These are phyloP conservation scores for Galerucella calmariensis DNA, from an alignment of 2,888 invertebrate species.

Conservation along the genomic window DNA sequence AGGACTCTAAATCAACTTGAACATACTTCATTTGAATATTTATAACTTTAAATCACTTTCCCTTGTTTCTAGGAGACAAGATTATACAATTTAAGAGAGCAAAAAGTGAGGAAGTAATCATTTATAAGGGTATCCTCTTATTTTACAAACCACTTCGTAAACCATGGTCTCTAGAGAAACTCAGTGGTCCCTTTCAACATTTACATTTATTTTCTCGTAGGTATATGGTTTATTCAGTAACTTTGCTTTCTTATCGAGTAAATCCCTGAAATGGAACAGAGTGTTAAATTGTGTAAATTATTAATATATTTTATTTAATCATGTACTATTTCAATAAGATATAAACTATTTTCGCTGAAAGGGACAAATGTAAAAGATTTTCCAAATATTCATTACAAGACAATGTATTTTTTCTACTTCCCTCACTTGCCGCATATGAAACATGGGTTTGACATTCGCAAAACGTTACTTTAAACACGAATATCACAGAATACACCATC, in stretches of 20 bases:
- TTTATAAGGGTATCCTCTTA: constrained; percentile 1
- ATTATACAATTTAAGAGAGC: background rate
- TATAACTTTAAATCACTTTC: background rate
- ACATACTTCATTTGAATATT: background rate
- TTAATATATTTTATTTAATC: background rate
- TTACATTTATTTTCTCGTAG: background rate
- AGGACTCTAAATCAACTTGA: no score
- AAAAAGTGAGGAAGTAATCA: background rate
- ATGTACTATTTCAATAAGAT: no score
- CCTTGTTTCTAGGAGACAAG: background rate
- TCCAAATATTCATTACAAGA: no score
- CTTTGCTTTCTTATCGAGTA: background rate
- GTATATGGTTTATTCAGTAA: constrained; percentile 1
- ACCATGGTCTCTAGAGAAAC: background rate
- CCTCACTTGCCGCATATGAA: no score
- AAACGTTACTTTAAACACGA: no score
- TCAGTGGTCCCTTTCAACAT: background rate
- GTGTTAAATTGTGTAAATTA: background rate
- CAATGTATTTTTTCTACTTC: no score
- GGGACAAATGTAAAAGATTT: no score
- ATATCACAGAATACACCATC: no score
- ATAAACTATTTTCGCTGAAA: no score
- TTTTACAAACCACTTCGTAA: background rate
- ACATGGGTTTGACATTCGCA: no score
- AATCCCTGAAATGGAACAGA: background rate